Evolutionary conservation across 2,888 invertebrate species (phyloP).

Genomic region (Thecocarcelia acutangulata): DNA sequence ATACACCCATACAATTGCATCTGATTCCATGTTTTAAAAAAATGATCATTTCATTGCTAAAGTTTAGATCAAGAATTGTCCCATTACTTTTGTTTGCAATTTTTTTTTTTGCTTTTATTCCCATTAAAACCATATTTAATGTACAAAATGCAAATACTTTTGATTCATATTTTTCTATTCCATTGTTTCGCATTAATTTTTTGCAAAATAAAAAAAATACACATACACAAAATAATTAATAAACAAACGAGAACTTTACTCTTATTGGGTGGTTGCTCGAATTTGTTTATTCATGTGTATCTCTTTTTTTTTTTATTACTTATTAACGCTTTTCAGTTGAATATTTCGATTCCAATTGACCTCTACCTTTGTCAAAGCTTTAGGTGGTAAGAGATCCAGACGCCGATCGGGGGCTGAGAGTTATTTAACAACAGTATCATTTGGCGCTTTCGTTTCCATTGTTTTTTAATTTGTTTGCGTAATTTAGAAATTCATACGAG

Average conservation of each 20-base stretch:
- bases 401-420: background rate
- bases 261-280: slow-evolving; percentile 20
- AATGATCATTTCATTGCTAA: too few relatives aligned
- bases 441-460: slow-evolving; percentile 16
- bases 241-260: slow-evolving; percentile 21
- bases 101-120: background rate
- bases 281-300: slow-evolving; percentile 50
- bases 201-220: slow-evolving; percentile 25
- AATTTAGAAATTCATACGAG: slow-evolving; percentile 3
- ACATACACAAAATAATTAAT: slow-evolving; percentile 6
- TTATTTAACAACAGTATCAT: background rate
- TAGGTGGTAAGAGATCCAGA: slow-evolving; percentile 3
- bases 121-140: background rate
- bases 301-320: too few relatives aligned
- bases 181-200: slow-evolving; percentile 35
- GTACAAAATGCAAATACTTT: slow-evolving; percentile 3
- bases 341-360: slow-evolving; percentile 53
- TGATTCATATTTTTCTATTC: slow-evolving; percentile 9
- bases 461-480: slow-evolving; percentile 5
- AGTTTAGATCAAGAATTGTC: too few relatives aligned
- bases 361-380: slow-evolving; percentile 44
- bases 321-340: slow-evolving; percentile 14
- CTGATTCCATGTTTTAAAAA: too few relatives aligned
- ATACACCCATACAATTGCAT: too few relatives aligned
- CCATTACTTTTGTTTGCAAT: slow-evolving; percentile 4